Percentiles rank a stretch among this genome's conserved stretches.
These are phyloP conservation scores for Diplosoma virens DNA, from an alignment of 23 tunicate species.

Conservation along the genomic window DNA sequence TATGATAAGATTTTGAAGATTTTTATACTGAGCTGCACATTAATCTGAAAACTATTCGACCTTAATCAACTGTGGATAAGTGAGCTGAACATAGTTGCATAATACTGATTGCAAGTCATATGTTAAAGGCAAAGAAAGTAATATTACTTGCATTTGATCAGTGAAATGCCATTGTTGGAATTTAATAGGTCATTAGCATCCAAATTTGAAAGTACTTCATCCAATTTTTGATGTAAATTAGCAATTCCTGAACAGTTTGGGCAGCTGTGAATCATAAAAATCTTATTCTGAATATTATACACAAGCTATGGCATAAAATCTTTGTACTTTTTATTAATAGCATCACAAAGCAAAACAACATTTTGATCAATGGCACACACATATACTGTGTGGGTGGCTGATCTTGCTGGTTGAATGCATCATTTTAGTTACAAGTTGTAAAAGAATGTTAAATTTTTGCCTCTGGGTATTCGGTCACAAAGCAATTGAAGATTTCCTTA, in stretches of 20 bases:
- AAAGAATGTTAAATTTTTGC: constrained; percentile 1
- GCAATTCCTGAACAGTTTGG: constrained; percentile 1
- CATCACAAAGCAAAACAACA: not conserved
- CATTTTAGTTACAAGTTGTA: constrained; percentile 5
- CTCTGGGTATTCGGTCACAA: not conserved
- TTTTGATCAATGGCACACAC: constrained; percentile 11
- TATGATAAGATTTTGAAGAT: not conserved
- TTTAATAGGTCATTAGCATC: not conserved
- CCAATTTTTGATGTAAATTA: not conserved
- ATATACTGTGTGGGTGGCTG: not conserved
- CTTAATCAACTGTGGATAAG: not conserved
- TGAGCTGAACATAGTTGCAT: not conserved
- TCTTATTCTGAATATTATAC: not conserved
- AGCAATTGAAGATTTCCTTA: not conserved
- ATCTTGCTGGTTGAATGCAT: not conserved
- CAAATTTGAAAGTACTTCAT: not conserved
- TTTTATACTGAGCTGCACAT: constrained; percentile 4
- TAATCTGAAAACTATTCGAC: not conserved
- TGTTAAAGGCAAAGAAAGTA: not conserved
- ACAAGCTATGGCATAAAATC: not conserved
- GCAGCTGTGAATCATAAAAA: constrained; percentile 9
- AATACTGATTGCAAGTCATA: not conserved
- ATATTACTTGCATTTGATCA: not conserved
- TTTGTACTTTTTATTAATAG: not conserved
- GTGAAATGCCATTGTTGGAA: not conserved